phyloP scores from a whole-genome alignment of 92 coral and sea anemone genomes.

The Parazoanthus atlanticus region DNA sequence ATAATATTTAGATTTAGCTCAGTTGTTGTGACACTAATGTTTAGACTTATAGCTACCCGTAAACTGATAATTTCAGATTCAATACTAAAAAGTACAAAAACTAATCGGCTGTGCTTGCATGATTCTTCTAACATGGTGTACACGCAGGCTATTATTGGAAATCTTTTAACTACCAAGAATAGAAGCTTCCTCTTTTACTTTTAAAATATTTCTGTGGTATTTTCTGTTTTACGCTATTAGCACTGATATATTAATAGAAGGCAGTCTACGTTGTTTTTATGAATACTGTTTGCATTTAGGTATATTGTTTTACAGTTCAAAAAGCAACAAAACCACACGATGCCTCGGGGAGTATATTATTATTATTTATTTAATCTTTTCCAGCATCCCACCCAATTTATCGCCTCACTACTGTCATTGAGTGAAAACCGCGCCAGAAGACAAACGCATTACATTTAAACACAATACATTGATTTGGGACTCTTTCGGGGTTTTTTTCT shows the following conservation, averaged over 20 bases:
- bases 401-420: not conserved
- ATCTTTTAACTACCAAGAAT: no score
- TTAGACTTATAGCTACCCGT: not conserved
- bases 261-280: not conserved
- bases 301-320: not conserved
- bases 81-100: not conserved
- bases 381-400: not conserved
- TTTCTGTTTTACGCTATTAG: not conserved
- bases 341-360: not conserved
- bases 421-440: not conserved
- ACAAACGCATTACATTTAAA: not conserved
- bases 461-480: no score
- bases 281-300: not conserved
- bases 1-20: not conserved
- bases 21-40: not conserved
- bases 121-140: not conserved
- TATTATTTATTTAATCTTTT: no score
- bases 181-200: no score
- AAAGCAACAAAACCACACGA: not conserved
- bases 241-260: not conserved
- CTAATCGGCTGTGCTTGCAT: not conserved
- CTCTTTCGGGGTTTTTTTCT: not conserved
- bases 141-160: not conserved
- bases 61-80: not conserved
- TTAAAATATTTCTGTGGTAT: no score